These are phyloP conservation scores for Xyliphius kryptos DNA, from an alignment of 2,113 vertebrate genomes.

Conservation along the genomic window DNA sequence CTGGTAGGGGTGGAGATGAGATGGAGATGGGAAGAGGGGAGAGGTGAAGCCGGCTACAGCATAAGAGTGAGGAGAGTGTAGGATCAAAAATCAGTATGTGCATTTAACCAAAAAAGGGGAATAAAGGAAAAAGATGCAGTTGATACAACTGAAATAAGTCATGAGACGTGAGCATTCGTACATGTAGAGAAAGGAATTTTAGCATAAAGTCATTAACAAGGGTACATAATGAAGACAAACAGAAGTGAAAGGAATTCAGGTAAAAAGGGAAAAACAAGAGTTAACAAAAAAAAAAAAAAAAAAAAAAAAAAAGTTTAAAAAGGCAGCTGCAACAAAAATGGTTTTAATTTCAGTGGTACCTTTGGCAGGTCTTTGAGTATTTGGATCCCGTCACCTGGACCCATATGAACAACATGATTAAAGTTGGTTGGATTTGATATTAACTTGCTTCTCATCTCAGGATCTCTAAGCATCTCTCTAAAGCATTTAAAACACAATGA, in stretches of 20 bases:
- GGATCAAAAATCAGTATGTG: conserved; percentile 9
- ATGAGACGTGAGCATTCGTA: too few relatives aligned
- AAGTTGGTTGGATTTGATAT: conserved; percentile 99
- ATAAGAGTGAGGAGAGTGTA: conserved; percentile 35
- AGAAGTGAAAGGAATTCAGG: too few relatives aligned
- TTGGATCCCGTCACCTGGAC: conserved; percentile 97
- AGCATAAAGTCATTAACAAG: too few relatives aligned
- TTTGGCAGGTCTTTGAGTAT: conserved; percentile 97
- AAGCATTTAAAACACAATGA: not conserved
- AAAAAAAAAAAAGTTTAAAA: not conserved
- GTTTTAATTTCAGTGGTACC: conserved; percentile 63
- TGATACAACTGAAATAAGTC: not conserved
- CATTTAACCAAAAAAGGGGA: not conserved
- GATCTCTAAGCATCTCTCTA: conserved; percentile 97
- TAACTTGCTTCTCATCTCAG: conserved; percentile 98
- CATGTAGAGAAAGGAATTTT: too few relatives aligned
- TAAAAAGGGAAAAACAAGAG: not conserved
- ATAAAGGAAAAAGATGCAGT: not conserved
- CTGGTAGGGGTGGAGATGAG: conserved; percentile 80
- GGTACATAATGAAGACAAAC: too few relatives aligned
- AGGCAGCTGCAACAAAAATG: not conserved
- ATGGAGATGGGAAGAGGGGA: conserved; percentile 64
- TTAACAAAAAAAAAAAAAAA: conserved; percentile 3
- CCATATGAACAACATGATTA: conserved; percentile 99
- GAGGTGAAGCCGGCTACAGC: conserved; percentile 69